Evolutionary conservation across 2,888 invertebrate species (phyloP).

Genomic region (Amphipoea lucens): DNA sequence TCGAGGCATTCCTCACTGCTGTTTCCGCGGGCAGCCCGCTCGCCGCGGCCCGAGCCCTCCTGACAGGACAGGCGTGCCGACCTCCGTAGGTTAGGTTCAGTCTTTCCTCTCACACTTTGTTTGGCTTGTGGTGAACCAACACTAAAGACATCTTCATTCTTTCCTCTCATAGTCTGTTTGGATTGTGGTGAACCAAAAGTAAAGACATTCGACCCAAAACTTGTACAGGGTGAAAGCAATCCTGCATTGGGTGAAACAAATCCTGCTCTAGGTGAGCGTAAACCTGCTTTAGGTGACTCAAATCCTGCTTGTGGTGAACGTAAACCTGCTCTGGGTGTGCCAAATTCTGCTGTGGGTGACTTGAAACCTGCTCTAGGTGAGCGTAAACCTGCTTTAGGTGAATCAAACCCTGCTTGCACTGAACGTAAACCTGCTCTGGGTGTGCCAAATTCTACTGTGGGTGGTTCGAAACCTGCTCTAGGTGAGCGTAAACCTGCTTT

Average conservation of each 20-base stretch:
- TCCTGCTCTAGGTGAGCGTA: neutral
- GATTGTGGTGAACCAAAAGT: slow-evolving; percentile 12
- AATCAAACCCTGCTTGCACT: neutral
- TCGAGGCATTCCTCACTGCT: neutral
- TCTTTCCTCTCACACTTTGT: neutral
- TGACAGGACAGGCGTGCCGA: neutral
- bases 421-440: neutral
- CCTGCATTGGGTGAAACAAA: neutral
- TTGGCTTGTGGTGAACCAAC: slow-evolving; percentile 11
- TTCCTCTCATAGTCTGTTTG: neutral
- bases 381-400: neutral
- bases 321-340: neutral
- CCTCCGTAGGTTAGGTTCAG: neutral
- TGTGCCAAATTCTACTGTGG: neutral
- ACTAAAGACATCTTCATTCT: slow-evolving; percentile 5
- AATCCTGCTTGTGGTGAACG: neutral
- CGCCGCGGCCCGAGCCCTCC: neutral
- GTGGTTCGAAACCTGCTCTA: neutral
- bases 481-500: neutral
- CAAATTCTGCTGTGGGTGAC: neutral
- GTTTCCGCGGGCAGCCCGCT: neutral
- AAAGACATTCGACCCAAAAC: slow-evolving; percentile 1
- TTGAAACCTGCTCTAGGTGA: neutral
- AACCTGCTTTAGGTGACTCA: neutral
- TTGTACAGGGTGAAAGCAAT: slow-evolving; percentile 4